These are phyloP conservation scores for Pollachius pollachius DNA, from an alignment of 2,113 vertebrate genomes.

Conservation along the genomic window DNA sequence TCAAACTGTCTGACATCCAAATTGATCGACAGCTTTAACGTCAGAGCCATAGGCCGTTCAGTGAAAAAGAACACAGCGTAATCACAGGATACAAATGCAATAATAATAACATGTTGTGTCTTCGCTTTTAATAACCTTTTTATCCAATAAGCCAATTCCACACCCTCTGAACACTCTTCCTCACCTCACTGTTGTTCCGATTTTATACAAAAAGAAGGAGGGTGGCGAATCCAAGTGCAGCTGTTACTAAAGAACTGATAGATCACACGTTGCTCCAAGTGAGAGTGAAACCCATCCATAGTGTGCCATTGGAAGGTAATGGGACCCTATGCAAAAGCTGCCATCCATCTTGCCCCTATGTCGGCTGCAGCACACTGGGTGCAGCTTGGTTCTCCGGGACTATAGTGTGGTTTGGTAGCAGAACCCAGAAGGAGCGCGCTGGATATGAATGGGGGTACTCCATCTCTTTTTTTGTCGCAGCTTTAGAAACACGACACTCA, in stretches of 20 bases:
- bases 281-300: conserved; percentile 60
- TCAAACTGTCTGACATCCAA: too few relatives aligned
- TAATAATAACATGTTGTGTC: too few relatives aligned
- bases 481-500: background rate
- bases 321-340: conserved; percentile 51
- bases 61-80: too few relatives aligned
- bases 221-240: conserved; percentile 85
- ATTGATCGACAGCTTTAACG: too few relatives aligned
- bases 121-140: too few relatives aligned
- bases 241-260: conserved; percentile 66
- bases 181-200: conserved; percentile 81
- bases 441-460: conserved; percentile 20
- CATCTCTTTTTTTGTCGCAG: conserved; percentile 25
- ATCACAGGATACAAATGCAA: too few relatives aligned
- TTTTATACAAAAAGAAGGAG: conserved; percentile 74
- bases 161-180: too few relatives aligned
- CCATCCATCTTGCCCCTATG: conserved; percentile 23
- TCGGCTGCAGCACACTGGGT: conserved; percentile 41
- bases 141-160: too few relatives aligned
- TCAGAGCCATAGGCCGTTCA: too few relatives aligned
- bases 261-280: conserved; percentile 51
- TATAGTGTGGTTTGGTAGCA: background rate
- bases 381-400: conserved; percentile 9
- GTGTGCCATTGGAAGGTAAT: conserved; percentile 58
- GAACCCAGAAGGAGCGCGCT: background rate